A percentile compares a stretch with the other conserved stretches of the same genome.
These are phyloP conservation scores for Thysanoteuthis rhombus DNA, from an alignment of 2,888 invertebrate species.

Conservation along the genomic window DNA sequence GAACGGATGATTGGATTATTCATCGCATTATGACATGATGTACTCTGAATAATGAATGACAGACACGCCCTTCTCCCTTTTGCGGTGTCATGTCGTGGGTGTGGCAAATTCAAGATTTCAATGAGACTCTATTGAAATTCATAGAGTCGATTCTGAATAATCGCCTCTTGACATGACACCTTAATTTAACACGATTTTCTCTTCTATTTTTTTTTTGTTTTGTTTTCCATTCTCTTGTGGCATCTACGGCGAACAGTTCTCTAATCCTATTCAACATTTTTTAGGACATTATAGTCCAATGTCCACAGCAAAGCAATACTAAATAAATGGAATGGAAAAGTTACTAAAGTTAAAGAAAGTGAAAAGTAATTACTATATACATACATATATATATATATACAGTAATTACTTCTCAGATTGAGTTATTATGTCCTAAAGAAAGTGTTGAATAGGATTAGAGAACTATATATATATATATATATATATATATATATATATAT, in stretches of 20 bases:
- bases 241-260: not conserved
- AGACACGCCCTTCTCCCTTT: not conserved
- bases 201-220: not conserved
- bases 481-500: not conserved
- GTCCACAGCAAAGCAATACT: not conserved
- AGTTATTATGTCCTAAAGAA: no score
- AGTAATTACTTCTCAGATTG: no score
- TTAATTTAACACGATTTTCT: not conserved
- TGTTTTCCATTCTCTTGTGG: not conserved
- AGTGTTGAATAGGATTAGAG: no score
- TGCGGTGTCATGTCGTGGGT: not conserved
- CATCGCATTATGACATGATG: not conserved
- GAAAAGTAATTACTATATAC: not conserved
- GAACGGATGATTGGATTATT: not conserved
- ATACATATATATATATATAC: not conserved
- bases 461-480: not conserved
- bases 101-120: not conserved
- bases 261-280: not conserved
- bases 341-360: not conserved
- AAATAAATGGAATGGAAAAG: not conserved
- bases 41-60: not conserved
- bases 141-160: not conserved
- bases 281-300: not conserved
- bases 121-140: not conserved
- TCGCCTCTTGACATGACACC: not conserved